These are phyloP conservation scores for Rhinoraja longicauda DNA, from an alignment of 2,797 vertebrate genomes.

Conservation along the genomic window DNA sequence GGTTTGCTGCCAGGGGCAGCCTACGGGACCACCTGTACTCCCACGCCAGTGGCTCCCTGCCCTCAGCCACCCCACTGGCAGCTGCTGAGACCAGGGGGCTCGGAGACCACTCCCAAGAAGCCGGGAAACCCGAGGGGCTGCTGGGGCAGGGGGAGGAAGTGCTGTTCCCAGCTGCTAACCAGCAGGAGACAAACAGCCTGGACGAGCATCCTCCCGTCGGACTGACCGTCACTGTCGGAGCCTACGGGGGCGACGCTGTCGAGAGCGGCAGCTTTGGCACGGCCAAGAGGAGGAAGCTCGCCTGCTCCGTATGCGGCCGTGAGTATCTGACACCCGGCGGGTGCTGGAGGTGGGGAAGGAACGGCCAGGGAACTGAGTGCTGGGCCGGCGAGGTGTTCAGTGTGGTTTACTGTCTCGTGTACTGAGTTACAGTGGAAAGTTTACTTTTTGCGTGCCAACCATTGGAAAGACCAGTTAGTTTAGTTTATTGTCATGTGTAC, in stretches of 20 bases:
- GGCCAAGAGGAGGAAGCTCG: constrained; percentile 82
- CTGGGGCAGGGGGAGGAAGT: constrained; percentile 52
- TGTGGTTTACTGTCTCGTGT: no score
- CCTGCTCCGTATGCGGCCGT: constrained; percentile 79
- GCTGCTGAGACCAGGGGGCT: constrained; percentile 66
- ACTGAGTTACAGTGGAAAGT: no score
- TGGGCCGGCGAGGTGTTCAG: no score
- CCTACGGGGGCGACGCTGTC: constrained; percentile 55
- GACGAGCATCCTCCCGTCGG: constrained; percentile 78
- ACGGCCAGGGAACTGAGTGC: neutral
- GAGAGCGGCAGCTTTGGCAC: constrained; percentile 60
- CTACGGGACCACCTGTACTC: constrained; percentile 82
- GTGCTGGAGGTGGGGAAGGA: neutral
- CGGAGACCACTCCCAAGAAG: constrained; percentile 68
- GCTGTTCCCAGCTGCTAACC: constrained; percentile 48
- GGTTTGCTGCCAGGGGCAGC: constrained; percentile 71
- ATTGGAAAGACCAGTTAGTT: no score
- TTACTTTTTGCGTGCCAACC: no score
- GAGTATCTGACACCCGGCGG: constrained; percentile 63
- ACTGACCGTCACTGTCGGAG: constrained; percentile 65
- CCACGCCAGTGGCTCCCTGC: constrained; percentile 70
- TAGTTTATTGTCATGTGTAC: no score
- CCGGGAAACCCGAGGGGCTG: constrained; percentile 54
- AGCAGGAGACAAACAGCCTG: constrained; percentile 54
- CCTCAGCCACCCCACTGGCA: constrained; percentile 54